Percentiles rank a stretch among this genome's conserved stretches.
Conservation (phyloP, 2,113 vertebrate species). For the Mustelus asterias region DNA sequence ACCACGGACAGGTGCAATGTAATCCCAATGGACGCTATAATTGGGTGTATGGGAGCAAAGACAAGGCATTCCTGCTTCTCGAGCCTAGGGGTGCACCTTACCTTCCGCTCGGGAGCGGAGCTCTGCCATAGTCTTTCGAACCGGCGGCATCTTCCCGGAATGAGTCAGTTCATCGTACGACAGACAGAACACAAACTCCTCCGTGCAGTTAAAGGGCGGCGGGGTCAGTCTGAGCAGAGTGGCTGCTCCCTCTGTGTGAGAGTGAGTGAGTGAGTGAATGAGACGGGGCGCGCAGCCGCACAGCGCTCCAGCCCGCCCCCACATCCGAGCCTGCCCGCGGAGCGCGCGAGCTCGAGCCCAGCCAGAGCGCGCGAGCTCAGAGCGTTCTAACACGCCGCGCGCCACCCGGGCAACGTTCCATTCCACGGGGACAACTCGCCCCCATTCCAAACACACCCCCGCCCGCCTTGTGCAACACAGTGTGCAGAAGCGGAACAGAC, state of each 20-base stretch:
- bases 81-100: slow-evolving; percentile 49
- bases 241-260: slow-evolving; percentile 32
- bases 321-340: neutral
- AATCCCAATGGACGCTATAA: neutral
- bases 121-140: slow-evolving; percentile 83
- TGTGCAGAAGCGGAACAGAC: too few relatives aligned
- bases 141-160: slow-evolving; percentile 67
- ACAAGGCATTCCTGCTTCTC: too few relatives aligned
- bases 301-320: neutral
- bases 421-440: neutral
- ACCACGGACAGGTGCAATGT: neutral
- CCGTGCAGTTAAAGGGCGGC: slow-evolving; percentile 14
- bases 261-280: too few relatives aligned
- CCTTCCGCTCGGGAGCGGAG: slow-evolving; percentile 80
- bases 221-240: slow-evolving; percentile 40
- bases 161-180: slow-evolving; percentile 41
- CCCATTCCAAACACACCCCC: neutral
- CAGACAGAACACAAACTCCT: neutral
- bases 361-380: neutral
- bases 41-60: too few relatives aligned
- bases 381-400: neutral
- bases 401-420: neutral
- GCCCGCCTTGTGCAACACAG: neutral
- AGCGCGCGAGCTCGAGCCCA: too few relatives aligned
- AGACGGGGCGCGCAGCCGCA: neutral